Base-by-base conservation (phyloP, 2,113 vertebrate genomes). In the Muntiacus muntjak region DNA sequence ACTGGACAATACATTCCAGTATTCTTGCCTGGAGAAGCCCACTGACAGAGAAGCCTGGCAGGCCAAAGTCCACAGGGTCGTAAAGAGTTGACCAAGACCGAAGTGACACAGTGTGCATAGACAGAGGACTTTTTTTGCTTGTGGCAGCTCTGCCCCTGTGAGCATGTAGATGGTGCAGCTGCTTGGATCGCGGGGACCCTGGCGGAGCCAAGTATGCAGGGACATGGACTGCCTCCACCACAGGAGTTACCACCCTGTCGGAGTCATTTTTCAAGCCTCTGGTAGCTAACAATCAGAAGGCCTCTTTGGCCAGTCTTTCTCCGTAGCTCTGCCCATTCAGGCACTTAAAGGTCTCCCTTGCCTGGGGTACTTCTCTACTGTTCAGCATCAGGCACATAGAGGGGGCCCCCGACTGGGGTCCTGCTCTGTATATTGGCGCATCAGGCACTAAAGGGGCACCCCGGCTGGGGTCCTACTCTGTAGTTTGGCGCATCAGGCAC, bases 141-240 rank as follows among this genome's bases (percentile, higher is more conserved):
- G n/a, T 71, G 67, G 67, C 9, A 40, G 67, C n/a, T 71, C 67
- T 71, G n/a, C n/a, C 10, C 19, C n/a, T 71, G n/a, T 71, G 10
- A 71, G 19, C 67, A 71, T 40, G 5, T 23, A 71, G n/a, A 13
- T 71, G 67, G 67, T 40, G 19, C n/a, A 71, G 67, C 19, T 71
- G 67, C 67, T 71, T 71, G 67, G n/a, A 10, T 40, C 5, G 2
- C 5, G 0, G 67, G 67, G 5, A 40, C 67, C n/a, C n/a, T 40
- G 19, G 67, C 5, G 0, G 67, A 2, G 0, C 19, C 67, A 74
- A 40, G n/a, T 23, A 23, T 13, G 36, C 3, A 40, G 67, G n/a
- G 67, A 23, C 67, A 74, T 0, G 0, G n/a, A 74, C 19, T 74
- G 67, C 67, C 67, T 23, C 67, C 5, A 0, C n/a, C 0, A 0